Base-by-base conservation (phyloP, 2,888 invertebrate genomes). In the Trachelus troglodyta region DNA sequence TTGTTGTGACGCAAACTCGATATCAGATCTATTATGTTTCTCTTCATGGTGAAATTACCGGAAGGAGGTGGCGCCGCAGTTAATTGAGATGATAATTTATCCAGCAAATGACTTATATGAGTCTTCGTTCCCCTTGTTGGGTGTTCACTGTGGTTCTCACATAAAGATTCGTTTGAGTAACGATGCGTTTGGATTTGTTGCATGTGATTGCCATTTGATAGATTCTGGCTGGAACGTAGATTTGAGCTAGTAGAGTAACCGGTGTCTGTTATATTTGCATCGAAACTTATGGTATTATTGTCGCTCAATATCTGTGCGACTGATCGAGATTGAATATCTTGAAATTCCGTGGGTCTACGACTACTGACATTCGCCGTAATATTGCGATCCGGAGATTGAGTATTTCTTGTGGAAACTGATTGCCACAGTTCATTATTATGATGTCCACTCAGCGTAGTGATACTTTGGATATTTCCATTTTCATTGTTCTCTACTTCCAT, bases 61-160 rank as follows among this genome's bases (percentile, higher is more conserved):
- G 85, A 75, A 1, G 84, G 76, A 15, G 85, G 82, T 11, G 87
- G 83, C 6, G 83, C 84, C 2, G 85, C 76, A 1, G 87, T 85
- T 15, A 89, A 77, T 69, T 89, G 88, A 9, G 85, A 82, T 12
- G 88, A 88, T 12, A 90, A 77, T 76, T 90, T 88, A 40, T 90
- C 89, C 15, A 90, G 82, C 56, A 90, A 82, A 78, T 90, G 89
- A 81, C 85, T 89, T 79, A 90, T 90, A 77, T 90, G 90, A 73
- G 86, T 84, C 83, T 86, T 87, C 3, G 90, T 86, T 77, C 90
- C 90, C 31, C 87, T 83, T 23, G 80, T 79, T 6, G 89, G 88
- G 73, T 86, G 84, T 12, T 81, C 80, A 3, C 81, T 81, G 30
- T 69, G 79, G 4, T 76, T 79, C 69, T 79, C 80, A 76, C 74